phyloP scores from a whole-genome alignment of 2,888 invertebrate species.

The Gerosis bhagava region DNA sequence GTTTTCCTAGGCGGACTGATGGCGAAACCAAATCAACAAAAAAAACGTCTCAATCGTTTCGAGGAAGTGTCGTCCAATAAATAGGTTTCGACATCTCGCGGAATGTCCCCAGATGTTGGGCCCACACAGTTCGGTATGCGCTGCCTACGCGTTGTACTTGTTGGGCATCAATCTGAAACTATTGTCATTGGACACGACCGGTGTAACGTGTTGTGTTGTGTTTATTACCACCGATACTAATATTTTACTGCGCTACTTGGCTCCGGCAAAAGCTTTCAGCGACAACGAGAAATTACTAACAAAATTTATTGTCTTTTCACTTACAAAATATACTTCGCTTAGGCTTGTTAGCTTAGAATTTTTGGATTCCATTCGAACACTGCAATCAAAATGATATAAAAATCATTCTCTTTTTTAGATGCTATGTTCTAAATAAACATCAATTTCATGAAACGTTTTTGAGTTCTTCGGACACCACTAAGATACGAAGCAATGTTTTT shows the following conservation, averaged over 20 bases:
- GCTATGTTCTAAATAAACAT: too few species aligned
- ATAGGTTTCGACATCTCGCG: conserved; percentile 43
- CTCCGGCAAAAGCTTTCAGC: conserved; percentile 1
- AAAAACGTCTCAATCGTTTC: conserved; percentile 25
- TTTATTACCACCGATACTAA: conserved; percentile 30
- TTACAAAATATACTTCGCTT: too few species aligned
- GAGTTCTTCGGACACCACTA: too few species aligned
- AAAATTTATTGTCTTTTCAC: too few species aligned
- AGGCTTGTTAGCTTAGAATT: too few species aligned
- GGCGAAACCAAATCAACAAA: conserved; percentile 20
- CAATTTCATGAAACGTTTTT: too few species aligned
- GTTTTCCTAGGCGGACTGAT: too few species aligned
- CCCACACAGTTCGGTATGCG: conserved; percentile 62
- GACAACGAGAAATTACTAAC: background rate
- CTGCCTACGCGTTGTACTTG: conserved; percentile 59
- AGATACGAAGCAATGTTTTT: too few species aligned
- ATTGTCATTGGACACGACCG: conserved; percentile 39
- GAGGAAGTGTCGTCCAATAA: conserved; percentile 44
- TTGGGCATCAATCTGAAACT: conserved; percentile 47
- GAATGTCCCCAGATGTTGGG: conserved; percentile 59
- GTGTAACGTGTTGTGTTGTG: conserved; percentile 27
- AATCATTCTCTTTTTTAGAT: too few species aligned
- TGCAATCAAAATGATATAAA: background rate
- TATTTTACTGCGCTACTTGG: conserved; percentile 27
- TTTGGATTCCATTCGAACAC: too few species aligned